These are phyloP conservation scores for Saturnia japonica DNA, from an alignment of 2,888 invertebrate genomes.

Conservation along the genomic window DNA sequence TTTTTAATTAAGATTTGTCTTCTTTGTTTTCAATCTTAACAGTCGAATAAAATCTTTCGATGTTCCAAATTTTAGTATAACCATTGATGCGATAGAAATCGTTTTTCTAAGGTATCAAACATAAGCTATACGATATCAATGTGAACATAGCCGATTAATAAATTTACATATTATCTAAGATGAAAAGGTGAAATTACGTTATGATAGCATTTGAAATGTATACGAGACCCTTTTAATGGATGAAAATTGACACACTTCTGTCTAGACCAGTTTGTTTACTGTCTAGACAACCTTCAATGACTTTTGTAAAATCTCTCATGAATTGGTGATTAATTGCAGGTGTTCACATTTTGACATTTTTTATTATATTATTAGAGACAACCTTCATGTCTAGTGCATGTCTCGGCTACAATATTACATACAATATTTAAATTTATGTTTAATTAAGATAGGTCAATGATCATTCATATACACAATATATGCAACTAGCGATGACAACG, in stretches of 20 bases:
- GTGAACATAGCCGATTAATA: not conserved
- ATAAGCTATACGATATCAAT: not conserved
- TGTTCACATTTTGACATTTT: not conserved
- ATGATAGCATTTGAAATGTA: not conserved
- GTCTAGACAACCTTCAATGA: constrained; percentile 1
- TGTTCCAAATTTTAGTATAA: not conserved
- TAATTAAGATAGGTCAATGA: not conserved
- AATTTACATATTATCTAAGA: not conserved
- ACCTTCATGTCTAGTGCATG: not conserved
- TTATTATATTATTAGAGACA: not conserved
- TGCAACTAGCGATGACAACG: too few relatives aligned
- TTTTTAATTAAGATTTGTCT: too few relatives aligned
- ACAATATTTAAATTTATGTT: not conserved
- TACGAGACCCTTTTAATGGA: not conserved
- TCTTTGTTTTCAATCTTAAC: too few relatives aligned
- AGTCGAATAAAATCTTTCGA: not conserved
- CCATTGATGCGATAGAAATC: not conserved
- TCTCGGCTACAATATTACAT: not conserved
- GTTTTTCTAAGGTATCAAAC: not conserved
- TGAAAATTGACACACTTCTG: not conserved
- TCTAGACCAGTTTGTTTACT: constrained; percentile 12
- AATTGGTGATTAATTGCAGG: not conserved
- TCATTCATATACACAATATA: not conserved
- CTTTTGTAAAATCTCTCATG: not conserved
- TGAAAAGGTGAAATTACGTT: not conserved